A percentile compares a stretch with the other conserved stretches of the same genome.
phyloP scores from a whole-genome alignment of 1,140 invertebrate genomes.

The Varroa destructor region DNA sequence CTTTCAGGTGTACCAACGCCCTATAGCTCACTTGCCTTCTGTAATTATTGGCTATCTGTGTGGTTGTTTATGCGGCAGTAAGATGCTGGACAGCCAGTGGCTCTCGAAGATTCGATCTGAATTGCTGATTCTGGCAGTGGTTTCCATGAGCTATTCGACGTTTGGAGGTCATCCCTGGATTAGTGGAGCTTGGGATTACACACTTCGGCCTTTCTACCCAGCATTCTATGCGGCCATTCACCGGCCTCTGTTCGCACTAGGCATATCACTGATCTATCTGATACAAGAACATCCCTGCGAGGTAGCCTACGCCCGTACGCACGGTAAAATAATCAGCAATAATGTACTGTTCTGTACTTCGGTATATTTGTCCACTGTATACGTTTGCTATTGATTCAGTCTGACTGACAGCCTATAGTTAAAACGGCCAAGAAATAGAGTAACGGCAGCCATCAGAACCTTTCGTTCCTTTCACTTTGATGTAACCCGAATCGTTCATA shows the following conservation, averaged over 20 bases:
- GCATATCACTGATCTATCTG: not conserved
- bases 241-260: not conserved
- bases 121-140: not conserved
- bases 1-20: not conserved
- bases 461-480: too few species aligned
- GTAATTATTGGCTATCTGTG: constrained; percentile 1
- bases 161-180: constrained; percentile 22
- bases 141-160: not conserved
- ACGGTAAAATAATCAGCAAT: too few species aligned
- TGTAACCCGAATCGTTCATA: too few species aligned
- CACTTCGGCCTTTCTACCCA: constrained; percentile 8
- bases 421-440: too few species aligned
- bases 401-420: too few species aligned
- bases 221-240: constrained; percentile 13
- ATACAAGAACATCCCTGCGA: not conserved
- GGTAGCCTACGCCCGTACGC: too few species aligned
- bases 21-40: not conserved
- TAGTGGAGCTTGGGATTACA: not conserved
- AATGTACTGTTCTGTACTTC: too few species aligned
- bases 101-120: not conserved
- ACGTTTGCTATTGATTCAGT: too few species aligned
- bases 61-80: constrained; percentile 8
- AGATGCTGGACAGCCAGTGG: constrained; percentile 1
- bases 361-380: too few species aligned
- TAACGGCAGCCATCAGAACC: too few species aligned